A percentile compares a stretch with the other conserved stretches of the same genome.
phyloP scores from a whole-genome alignment of 2,113 vertebrate genomes.

The Podocnemis expansa region DNA sequence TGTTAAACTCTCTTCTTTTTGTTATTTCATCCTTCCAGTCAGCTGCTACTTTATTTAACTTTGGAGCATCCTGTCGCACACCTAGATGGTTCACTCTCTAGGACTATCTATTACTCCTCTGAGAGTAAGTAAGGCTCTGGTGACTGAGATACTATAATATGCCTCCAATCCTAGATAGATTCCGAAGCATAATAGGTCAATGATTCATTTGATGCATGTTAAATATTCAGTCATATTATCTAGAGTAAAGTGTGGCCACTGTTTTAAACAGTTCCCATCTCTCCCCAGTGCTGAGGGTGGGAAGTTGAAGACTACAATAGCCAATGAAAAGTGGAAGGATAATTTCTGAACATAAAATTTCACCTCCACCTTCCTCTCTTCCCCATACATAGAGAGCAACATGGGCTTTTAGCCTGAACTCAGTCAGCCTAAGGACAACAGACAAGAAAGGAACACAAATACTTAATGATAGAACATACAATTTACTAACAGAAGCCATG shows the following conservation, averaged over 20 bases:
- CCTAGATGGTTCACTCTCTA: background rate
- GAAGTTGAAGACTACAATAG: background rate
- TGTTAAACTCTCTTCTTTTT: background rate
- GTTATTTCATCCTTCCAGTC: background rate
- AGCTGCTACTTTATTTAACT: background rate
- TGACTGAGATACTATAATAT: conserved; percentile 28
- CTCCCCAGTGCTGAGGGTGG: background rate
- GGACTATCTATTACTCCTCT: conserved; percentile 12
- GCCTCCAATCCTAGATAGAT: conserved; percentile 5
- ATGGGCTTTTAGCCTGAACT: background rate
- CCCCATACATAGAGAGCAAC: background rate
- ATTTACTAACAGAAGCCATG: fast-evolving
- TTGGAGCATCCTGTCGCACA: conserved; percentile 5
- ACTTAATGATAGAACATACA: background rate
- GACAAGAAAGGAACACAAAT: background rate
- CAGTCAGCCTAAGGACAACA: background rate
- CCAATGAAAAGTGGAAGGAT: no score
- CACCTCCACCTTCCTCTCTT: background rate
- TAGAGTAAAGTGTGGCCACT: background rate
- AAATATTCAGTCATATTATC: background rate
- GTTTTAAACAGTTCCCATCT: background rate
- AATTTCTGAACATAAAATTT: background rate
- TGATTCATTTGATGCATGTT: background rate
- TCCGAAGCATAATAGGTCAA: background rate
- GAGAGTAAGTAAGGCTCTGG: background rate